Base-by-base conservation (phyloP, 2,888 invertebrate species). In the Sericinus montela region DNA sequence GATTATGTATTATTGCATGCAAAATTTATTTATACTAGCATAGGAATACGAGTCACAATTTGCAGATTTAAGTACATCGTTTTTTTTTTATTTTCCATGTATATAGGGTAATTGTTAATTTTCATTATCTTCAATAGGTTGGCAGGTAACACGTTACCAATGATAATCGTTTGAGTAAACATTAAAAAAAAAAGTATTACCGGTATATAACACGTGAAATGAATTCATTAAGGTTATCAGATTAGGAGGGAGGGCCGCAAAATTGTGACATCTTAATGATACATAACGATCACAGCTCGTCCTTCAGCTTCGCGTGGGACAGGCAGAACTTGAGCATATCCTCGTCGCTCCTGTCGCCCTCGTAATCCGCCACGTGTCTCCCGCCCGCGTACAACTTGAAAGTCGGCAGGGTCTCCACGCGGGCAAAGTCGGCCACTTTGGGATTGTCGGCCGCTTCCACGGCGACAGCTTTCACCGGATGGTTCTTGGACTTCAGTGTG, bases 361-460 rank as follows among this genome's bases (percentile, higher is more conserved):
- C 77, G 69, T 93, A 94, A 44, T 91, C 90, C 0, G 82, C 80
- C 0, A 91, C 55, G 3, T 74, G 72, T 44, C 86, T 80, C 0
- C 93, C 92, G 25, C 81, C 75, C 1, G 76, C 70, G 68, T 91
- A 93, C 45, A 91, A 80, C 77, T 93, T 92, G 67, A 94, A 84
- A 0, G 94, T 93, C 0, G 95, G 95, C 60, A 93, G 91, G 1
- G 92, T 92, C 41, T 90, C 76, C 36, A 95, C 90, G 41, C 89
- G 83, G 55, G 90, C 93, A 39, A 91, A 67, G 43, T 91, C 90
- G 0, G 92, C 90, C 0, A 92, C 78, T 47, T 88, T 84, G 0
- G 87, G 78, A 59, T 94, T 93, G 35, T 89, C 83, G 0, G 93
- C 91, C 8, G 93, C 93, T 69, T 95, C 94, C 0, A 94, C 81